Percentiles rank a stretch among this genome's conserved stretches.
These are phyloP conservation scores for Calvadosia cruxmelitensis DNA, from an alignment of 30 jellyfish, hydroid and myxozoan genomes.

Conservation along the genomic window DNA sequence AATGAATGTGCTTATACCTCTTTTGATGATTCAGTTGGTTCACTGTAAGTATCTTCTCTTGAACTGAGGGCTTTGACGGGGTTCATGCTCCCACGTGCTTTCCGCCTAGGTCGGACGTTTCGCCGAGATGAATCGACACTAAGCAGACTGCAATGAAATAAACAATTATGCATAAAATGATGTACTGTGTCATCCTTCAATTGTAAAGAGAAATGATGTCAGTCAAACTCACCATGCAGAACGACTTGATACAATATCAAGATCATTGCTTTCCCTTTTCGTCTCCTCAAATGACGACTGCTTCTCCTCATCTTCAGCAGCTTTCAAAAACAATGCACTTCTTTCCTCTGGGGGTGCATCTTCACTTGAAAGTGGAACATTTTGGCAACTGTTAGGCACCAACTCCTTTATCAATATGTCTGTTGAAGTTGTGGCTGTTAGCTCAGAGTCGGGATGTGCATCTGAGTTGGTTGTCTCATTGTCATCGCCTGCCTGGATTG, in stretches of 20 bases:
- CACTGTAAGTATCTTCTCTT: background rate
- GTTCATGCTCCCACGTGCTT: background rate
- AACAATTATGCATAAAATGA: background rate
- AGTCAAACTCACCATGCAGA: conserved; percentile 41
- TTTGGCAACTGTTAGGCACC: background rate
- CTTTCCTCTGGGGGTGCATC: background rate
- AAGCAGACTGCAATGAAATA: background rate
- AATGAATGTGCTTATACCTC: background rate
- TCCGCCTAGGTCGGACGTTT: background rate
- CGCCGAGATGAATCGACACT: background rate
- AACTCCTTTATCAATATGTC: background rate
- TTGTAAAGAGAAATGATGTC: background rate
- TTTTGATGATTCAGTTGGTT: background rate
- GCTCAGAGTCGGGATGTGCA: no score
- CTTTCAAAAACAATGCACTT: background rate
- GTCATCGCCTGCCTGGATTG: no score
- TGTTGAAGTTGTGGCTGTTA: background rate
- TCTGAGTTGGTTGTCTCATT: no score
- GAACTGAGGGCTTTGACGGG: background rate
- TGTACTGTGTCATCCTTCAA: no score
- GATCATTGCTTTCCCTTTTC: conserved; percentile 22
- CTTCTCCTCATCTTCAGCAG: conserved; percentile 6
- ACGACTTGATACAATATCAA: conserved; percentile 54
- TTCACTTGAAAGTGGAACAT: background rate
- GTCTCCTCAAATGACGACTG: background rate